These are phyloP conservation scores for Pectinophora gossypiella DNA, from an alignment of 1,140 invertebrate genomes.

Conservation along the genomic window DNA sequence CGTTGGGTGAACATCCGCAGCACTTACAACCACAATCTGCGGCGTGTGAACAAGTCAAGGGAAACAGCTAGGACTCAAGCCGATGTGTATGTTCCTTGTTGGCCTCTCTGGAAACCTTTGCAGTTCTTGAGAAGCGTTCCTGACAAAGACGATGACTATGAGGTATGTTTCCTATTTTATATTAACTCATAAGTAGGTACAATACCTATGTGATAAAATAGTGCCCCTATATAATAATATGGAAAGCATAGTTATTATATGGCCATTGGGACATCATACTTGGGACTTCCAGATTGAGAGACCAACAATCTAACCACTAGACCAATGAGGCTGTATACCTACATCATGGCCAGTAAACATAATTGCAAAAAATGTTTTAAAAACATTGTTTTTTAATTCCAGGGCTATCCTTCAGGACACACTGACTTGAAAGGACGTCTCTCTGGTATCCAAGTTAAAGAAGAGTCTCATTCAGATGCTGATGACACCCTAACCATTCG, in stretches of 20 bases:
- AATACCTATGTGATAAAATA: too few relatives aligned
- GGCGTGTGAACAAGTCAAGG: slow-evolving; percentile 50
- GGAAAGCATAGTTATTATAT: too few relatives aligned
- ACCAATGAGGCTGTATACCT: too few relatives aligned
- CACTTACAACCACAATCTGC: slow-evolving; percentile 61
- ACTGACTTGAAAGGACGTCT: neutral
- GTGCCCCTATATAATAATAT: too few relatives aligned
- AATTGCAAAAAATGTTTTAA: neutral
- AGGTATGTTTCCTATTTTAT: too few relatives aligned
- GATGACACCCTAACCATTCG: slow-evolving; percentile 33
- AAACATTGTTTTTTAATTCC: neutral
- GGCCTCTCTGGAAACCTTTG: slow-evolving; percentile 64
- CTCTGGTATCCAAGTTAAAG: slow-evolving; percentile 28
- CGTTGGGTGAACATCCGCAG: slow-evolving; percentile 67
- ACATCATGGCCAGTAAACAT: too few relatives aligned
- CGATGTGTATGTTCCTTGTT: slow-evolving; percentile 61
- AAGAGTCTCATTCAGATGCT: slow-evolving; percentile 30
- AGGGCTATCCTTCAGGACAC: neutral
- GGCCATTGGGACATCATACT: too few relatives aligned
- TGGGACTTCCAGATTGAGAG: too few relatives aligned
- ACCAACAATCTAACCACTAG: too few relatives aligned
- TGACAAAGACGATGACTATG: neutral
- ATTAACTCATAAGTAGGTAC: too few relatives aligned
- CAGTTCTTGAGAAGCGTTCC: slow-evolving; percentile 48
- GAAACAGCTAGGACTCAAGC: slow-evolving; percentile 30